These are phyloP conservation scores for Diorhabda carinulata DNA, from an alignment of 1,140 invertebrate genomes.

Conservation along the genomic window DNA sequence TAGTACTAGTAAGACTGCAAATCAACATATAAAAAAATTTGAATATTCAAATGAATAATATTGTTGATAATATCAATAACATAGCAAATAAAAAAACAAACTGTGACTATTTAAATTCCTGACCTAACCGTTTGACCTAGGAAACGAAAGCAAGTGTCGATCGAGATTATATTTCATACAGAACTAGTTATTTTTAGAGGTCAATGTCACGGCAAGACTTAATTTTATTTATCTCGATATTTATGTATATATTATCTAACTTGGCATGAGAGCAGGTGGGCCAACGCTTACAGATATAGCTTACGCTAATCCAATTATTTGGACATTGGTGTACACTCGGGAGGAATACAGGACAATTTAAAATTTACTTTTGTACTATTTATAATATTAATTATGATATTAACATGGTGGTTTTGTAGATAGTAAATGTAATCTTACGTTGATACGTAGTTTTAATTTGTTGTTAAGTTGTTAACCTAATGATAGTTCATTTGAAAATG, in stretches of 20 bases:
- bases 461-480: too few species aligned
- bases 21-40: too few species aligned
- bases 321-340: not conserved
- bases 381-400: too few species aligned
- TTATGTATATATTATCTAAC: not conserved
- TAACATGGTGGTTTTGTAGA: too few species aligned
- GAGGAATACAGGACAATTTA: too few species aligned
- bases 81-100: not conserved
- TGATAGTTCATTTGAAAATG: too few species aligned
- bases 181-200: constrained; percentile 1
- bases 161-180: constrained; percentile 4
- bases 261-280: not conserved
- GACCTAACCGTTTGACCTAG: constrained; percentile 6
- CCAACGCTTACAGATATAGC: not conserved
- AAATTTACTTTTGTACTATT: too few species aligned
- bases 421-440: too few species aligned
- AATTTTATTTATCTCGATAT: constrained; percentile 12
- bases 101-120: constrained; percentile 1
- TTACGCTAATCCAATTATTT: not conserved
- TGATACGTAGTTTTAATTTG: too few species aligned
- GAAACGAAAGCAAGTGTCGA: not conserved
- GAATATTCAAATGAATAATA: too few species aligned
- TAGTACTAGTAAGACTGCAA: too few species aligned
- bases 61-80: too few species aligned
- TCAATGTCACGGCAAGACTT: constrained; percentile 11